Evolutionary conservation across 2,113 vertebrate species (phyloP).

Genomic region (Lepisosteus osseus): DNA sequence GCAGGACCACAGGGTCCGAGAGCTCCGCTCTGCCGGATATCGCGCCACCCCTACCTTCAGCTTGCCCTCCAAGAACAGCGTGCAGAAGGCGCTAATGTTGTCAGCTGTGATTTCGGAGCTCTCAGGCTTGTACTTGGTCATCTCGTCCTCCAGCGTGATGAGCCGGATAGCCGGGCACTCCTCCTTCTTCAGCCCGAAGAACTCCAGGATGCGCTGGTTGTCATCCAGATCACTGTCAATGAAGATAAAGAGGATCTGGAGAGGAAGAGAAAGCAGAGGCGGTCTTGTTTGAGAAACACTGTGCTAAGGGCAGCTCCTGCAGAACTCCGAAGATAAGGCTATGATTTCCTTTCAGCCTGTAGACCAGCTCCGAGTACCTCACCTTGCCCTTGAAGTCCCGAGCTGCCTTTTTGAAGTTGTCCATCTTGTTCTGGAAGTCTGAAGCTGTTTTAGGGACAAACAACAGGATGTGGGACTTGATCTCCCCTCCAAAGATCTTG

Average conservation of each 20-base stretch:
- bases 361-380: constrained; percentile 13
- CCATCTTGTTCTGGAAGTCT: constrained; percentile 84
- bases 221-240: constrained; percentile 91
- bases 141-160: constrained; percentile 96
- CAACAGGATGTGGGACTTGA: constrained; percentile 95
- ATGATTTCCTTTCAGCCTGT: not conserved
- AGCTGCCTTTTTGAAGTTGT: constrained; percentile 85
- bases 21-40: too few relatives aligned
- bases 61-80: constrained; percentile 83
- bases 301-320: not conserved
- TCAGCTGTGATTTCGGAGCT: constrained; percentile 76
- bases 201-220: constrained; percentile 96
- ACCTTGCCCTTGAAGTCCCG: constrained; percentile 89
- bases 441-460: constrained; percentile 84
- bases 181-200: constrained; percentile 95
- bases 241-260: constrained; percentile 97
- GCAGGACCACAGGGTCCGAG: too few relatives aligned
- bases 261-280: not conserved
- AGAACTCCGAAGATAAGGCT: not conserved
- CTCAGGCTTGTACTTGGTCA: constrained; percentile 96
- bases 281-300: too few relatives aligned
- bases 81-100: constrained; percentile 82
- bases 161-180: constrained; percentile 92
- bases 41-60: constrained; percentile 75
- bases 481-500: constrained; percentile 97